These are phyloP conservation scores for Drosophila fungiperda DNA, from an alignment of 2,888 invertebrate genomes.

Conservation along the genomic window DNA sequence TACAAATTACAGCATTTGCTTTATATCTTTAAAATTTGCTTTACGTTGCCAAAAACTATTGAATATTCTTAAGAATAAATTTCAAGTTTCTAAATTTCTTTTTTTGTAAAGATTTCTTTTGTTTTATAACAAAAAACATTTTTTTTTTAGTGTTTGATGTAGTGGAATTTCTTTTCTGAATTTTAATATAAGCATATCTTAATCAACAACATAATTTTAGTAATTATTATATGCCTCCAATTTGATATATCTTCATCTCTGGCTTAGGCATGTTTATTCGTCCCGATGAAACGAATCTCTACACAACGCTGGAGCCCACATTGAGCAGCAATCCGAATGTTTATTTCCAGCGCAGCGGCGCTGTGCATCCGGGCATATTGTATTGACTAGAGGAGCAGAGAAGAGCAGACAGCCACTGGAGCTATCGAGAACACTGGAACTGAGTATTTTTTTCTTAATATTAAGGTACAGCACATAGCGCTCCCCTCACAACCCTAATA, in stretches of 20 bases:
- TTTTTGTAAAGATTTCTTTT: background rate
- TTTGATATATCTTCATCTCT: background rate
- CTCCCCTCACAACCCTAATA: slow-evolving; percentile 51
- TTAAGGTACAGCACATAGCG: slow-evolving; percentile 69
- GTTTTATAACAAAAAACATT: background rate
- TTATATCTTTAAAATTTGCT: background rate
- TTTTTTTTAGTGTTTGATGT: background rate
- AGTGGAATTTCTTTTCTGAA: background rate
- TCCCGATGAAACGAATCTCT: slow-evolving; percentile 93
- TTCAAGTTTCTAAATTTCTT: background rate
- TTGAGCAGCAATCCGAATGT: slow-evolving; percentile 96
- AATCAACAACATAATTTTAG: background rate
- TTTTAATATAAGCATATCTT: background rate
- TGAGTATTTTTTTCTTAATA: slow-evolving; percentile 77
- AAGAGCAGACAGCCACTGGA: slow-evolving; percentile 37
- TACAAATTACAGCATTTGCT: background rate
- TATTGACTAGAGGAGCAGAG: slow-evolving; percentile 87
- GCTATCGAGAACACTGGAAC: slow-evolving; percentile 79
- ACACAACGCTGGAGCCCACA: slow-evolving; percentile 93
- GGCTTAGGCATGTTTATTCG: slow-evolving; percentile 90
- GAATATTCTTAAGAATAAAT: background rate
- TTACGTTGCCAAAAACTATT: background rate
- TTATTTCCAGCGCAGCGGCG: slow-evolving; percentile 93
- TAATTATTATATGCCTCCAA: background rate
- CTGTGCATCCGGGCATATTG: slow-evolving; percentile 95